Evolutionary conservation across 1,140 invertebrate species (phyloP), one percentile per base, ranked within the genome.

Genomic region (Brachionus sp.): DNA sequence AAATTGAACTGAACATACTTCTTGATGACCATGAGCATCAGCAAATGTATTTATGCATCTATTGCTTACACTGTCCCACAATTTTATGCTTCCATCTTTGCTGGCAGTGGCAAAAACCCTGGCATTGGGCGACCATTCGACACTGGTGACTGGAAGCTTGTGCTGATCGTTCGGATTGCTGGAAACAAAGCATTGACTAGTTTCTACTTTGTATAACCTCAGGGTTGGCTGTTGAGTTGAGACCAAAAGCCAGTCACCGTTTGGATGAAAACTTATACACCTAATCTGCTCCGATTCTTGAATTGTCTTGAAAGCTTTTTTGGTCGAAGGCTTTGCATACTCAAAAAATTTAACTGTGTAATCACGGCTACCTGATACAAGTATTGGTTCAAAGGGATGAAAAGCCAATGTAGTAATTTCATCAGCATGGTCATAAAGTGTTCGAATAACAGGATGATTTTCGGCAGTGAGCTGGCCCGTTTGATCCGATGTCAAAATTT

Each of bases 391-490:
- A 62, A 84, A 88, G 0, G 97, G 97, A 90, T 99, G 97, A 90
- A 99, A 99, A 86, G 97, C 95, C 19, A 99, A 88, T 85, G 93
- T 95, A 0, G 95, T 97, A 0, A 99, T 96, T 91, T 99, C 97
- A 68, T 75, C 68, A 25, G 68, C 50, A 78, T 84, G 83, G 64
- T 84, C 83, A 33, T 84, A 77, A n/a, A 99, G 90, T 5, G 97
- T 99, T 83, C 97, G 91, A 84, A 99, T 98, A 37, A 99, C 97
- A 1, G 97, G 97, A 90, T 99, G 97, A 0, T 95, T 95, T 86
- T 96, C 94, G 85, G 90, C 94, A 91, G 88, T 95, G 92, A 87
- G 93, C 91, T 62, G 93, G 91, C 88, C 89, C 44, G 88, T 95
- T 2, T 94, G 93, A 5, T 93, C 93, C 2, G 87, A 87, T 80